Evolutionary conservation across 2,797 vertebrate genomes (phyloP).

Genomic region (Peromyscus melanophrys): DNA sequence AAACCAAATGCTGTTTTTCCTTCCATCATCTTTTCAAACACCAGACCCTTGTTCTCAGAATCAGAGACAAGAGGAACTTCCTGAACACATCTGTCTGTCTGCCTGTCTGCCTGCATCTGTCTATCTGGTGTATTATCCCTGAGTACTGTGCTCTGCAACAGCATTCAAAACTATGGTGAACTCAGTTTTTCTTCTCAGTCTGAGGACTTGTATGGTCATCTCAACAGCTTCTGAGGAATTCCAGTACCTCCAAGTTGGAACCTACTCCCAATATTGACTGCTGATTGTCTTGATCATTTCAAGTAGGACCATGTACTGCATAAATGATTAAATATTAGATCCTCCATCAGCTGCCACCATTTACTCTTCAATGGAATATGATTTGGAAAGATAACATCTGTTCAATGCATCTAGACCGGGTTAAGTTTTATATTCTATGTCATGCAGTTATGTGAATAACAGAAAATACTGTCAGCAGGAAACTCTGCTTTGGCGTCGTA

Average conservation of each 20-base stretch:
- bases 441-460: slow-evolving; percentile 31
- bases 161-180: slow-evolving; percentile 17
- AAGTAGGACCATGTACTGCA: not conserved
- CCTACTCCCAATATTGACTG: not conserved
- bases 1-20: slow-evolving; percentile 1
- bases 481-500: slow-evolving; percentile 10
- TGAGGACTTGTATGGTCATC: not conserved
- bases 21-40: not conserved
- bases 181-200: not conserved
- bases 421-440: slow-evolving; percentile 41
- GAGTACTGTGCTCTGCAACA: not conserved
- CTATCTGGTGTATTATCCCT: not conserved
- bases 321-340: not conserved
- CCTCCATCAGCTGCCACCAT: not conserved
- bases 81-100: not conserved
- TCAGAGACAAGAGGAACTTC: slow-evolving; percentile 4
- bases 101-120: not conserved
- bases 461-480: not conserved
- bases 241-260: not conserved
- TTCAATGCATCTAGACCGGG: not conserved
- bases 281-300: not conserved
- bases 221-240: not conserved
- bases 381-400: slow-evolving; percentile 27
- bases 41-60: not conserved
- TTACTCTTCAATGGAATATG: not conserved